Evolutionary conservation across 2,113 vertebrate genomes (phyloP), one percentile per base, ranked within the genome.

Genomic region (Gasterosteus aculeatus): DNA sequence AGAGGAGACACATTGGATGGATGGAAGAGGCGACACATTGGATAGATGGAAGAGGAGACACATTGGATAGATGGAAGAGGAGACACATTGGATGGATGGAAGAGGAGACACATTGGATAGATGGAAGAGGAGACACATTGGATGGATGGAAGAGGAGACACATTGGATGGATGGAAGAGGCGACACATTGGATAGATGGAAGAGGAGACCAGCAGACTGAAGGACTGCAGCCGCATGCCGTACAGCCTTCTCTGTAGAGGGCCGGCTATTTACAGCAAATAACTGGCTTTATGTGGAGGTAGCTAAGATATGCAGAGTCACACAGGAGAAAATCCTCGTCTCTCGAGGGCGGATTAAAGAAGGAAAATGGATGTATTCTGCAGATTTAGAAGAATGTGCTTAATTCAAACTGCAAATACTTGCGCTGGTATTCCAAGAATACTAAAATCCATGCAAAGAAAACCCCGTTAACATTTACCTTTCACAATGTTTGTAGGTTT

Each of bases 231-330:
- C 64, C 77, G 79, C 77, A 83, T 62, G 65, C 59, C 72, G 69
- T 85, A 84, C 85, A 78, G 29, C 62, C 29, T 75, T 80, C 77
- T 80, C 78, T 22, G 33, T 59, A 77, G 78, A 80, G 60, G 15
- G 31, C 31, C 26, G 26, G 78, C 78, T 90, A 83, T 92, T 89
- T 82, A 87, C 85, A 82, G 77, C 75, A 85, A 80, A 85, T 78
- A 78, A 73, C 77, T 54, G 73, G 78, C 86, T 85, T 53, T 59
- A 64, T 74, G 72, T 62, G 69, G 69, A 83, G 85, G 68, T 59
- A 77, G 79, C 56, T 87, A 88, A 90, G 64, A 87, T 81, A 91
- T 82, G 85, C 77, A 81, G 67, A 87, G 77, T 70, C 76, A 88
- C 70, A 83, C 59, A 64, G 51, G 44, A 74, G 65, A 75, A 91